Percentiles rank a stretch among this genome's conserved stretches.
Conservation (phyloP, 64 coral and sea anemone genomes). For the Catalaphyllia jardinei region DNA sequence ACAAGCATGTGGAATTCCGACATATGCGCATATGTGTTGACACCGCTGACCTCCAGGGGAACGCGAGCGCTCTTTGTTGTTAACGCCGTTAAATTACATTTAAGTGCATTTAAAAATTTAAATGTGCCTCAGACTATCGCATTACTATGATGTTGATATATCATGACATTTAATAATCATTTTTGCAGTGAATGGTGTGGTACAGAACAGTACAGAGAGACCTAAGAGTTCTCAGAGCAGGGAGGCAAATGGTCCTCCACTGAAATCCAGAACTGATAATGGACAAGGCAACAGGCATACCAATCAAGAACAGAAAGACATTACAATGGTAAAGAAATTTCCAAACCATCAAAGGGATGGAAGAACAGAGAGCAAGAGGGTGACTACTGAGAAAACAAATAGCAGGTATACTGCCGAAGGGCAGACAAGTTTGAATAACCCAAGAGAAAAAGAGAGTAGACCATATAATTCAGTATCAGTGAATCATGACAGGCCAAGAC, state of each 20-base stretch:
- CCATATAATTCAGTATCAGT: neutral
- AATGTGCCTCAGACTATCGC: too few species aligned
- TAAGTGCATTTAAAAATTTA: too few species aligned
- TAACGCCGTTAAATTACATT: too few species aligned
- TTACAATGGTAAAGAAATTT: neutral
- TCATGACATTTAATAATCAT: neutral
- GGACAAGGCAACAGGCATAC: neutral
- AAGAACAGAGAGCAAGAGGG: neutral
- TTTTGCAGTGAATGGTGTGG: slow-evolving; percentile 27
- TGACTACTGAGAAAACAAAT: slow-evolving; percentile 3
- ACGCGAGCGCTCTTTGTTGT: too few species aligned
- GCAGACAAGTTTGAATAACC: neutral
- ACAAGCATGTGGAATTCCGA: too few species aligned
- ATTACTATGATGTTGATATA: too few species aligned
- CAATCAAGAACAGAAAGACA: slow-evolving; percentile 4
- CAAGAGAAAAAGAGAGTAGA: neutral
- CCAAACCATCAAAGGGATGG: neutral
- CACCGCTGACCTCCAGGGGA: too few species aligned
- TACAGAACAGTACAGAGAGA: slow-evolving; percentile 14
- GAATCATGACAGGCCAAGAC: slow-evolving; percentile 17
- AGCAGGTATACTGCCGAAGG: neutral
- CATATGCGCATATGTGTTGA: too few species aligned
- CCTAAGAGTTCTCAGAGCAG: neutral
- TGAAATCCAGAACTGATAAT: slow-evolving; percentile 4
- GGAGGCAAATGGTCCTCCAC: neutral